Percentiles rank a stretch among this genome's conserved stretches.
Evolutionary conservation across 2,797 vertebrate genomes (phyloP).

Genomic region (Lophotriccus pileatus): DNA sequence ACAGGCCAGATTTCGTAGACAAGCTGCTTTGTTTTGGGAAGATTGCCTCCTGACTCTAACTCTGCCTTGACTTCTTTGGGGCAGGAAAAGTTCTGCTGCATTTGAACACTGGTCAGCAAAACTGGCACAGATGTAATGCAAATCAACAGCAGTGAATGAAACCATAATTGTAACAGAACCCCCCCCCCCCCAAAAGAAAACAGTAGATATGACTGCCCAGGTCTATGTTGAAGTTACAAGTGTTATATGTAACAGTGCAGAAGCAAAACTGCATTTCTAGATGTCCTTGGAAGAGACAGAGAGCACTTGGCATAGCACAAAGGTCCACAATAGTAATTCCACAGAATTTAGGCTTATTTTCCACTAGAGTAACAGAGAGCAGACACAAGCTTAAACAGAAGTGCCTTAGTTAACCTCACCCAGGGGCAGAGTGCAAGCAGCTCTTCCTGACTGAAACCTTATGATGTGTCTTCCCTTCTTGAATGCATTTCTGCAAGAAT

Average conservation of each 20-base stretch:
- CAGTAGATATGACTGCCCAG: not conserved
- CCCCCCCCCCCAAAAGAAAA: not conserved
- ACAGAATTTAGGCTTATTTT: not conserved
- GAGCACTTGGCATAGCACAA: not conserved
- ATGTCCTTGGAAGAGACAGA: not conserved
- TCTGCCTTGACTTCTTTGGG: not conserved
- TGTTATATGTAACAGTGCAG: not conserved
- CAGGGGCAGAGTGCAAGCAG: not conserved
- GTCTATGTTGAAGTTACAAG: not conserved
- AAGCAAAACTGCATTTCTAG: not conserved
- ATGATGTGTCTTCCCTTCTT: not conserved
- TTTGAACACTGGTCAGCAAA: not conserved
- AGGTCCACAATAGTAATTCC: not conserved
- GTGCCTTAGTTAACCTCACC: not conserved
- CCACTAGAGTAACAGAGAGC: not conserved
- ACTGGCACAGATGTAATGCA: not conserved
- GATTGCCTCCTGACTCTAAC: not conserved
- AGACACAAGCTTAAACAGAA: not conserved
- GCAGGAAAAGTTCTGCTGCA: not conserved
- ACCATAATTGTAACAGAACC: fast-evolving
- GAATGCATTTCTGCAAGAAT: not conserved
- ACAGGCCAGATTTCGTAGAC: fast-evolving
- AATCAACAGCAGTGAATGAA: not conserved
- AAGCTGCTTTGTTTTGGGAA: not conserved
- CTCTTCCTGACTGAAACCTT: not conserved